Conservation (phyloP, 2,113 vertebrate species). For the Dryoscopus gambensis region DNA sequence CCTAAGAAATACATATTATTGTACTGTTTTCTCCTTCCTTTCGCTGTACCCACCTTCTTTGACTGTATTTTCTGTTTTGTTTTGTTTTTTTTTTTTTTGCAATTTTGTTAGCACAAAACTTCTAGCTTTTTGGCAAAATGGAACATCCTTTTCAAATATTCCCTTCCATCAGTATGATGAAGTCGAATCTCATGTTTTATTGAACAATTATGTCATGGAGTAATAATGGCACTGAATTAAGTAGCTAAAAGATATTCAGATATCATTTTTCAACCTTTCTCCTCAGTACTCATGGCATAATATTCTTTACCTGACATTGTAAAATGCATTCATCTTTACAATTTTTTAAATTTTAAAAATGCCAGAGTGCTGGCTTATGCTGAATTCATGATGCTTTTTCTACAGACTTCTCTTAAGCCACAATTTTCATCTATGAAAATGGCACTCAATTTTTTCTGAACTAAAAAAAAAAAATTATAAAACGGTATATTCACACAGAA, state of each 20-base stretch:
- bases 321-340: not conserved
- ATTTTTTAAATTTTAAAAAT: not conserved
- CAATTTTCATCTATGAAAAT: not conserved
- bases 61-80: not conserved
- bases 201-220: not conserved
- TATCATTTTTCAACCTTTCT: not conserved
- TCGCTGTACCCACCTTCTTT: not conserved
- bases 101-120: not conserved
- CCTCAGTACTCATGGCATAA: not conserved
- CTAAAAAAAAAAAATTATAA: not conserved
- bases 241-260: not conserved
- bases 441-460: not conserved
- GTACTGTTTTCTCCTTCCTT: not conserved
- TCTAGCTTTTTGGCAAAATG: not conserved
- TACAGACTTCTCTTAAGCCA: not conserved
- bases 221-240: not conserved
- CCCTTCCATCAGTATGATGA: not conserved
- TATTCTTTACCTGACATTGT: not conserved
- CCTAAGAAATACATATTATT: not conserved
- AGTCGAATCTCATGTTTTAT: not conserved
- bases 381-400: not conserved
- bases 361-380: not conserved
- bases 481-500: not conserved
- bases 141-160: not conserved
- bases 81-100: not conserved